These are phyloP conservation scores for Etheostoma spectabile DNA, from an alignment of 2,113 vertebrate genomes.

Conservation along the genomic window DNA sequence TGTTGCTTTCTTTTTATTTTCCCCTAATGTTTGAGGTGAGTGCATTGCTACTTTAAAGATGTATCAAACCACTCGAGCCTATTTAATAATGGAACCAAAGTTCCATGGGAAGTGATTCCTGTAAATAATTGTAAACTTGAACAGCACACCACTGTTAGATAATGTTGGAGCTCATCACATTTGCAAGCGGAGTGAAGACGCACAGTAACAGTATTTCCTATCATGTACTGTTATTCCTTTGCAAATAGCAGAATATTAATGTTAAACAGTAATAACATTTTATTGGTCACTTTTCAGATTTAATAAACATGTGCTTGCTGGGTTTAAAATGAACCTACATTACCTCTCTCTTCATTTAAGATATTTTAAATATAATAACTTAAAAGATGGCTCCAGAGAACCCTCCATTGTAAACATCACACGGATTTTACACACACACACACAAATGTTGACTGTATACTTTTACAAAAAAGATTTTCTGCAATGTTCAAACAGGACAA, in stretches of 20 bases:
- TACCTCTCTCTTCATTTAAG: not conserved
- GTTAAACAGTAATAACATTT: constrained; percentile 9
- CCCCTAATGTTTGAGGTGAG: constrained; percentile 14
- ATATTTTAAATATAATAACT: not conserved
- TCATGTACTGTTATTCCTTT: not conserved
- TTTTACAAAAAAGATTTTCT: not conserved
- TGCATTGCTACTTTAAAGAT: constrained; percentile 44
- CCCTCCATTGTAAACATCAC: not conserved
- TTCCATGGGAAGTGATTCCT: constrained; percentile 12
- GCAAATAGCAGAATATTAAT: not conserved
- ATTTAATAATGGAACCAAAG: constrained; percentile 31
- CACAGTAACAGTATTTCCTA: not conserved
- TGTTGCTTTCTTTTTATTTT: constrained; percentile 3
- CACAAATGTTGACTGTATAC: not conserved
- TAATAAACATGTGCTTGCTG: constrained; percentile 22
- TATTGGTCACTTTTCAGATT: constrained; percentile 29
- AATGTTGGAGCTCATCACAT: not conserved
- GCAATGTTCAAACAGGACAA: not conserved
- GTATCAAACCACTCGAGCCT: constrained; percentile 42
- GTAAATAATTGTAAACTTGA: constrained; percentile 29
- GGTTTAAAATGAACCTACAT: not conserved
- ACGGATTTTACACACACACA: not conserved
- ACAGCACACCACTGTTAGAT: constrained; percentile 22
- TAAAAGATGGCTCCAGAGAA: not conserved
- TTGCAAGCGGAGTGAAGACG: not conserved